Evolutionary conservation across 2,113 vertebrate genomes (phyloP).

Genomic region (Orcinus orca): DNA sequence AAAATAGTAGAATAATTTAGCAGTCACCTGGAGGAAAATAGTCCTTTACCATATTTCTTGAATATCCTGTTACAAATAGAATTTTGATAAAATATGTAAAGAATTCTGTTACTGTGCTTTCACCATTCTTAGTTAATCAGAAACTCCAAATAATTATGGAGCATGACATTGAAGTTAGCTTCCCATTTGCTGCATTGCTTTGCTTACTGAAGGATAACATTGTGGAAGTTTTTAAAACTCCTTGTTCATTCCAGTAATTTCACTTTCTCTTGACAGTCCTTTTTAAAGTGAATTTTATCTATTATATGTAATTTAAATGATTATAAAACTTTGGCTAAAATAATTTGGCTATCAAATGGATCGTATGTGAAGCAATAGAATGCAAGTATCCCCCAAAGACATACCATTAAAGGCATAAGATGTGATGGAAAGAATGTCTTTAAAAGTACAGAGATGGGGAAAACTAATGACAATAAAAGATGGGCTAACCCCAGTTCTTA

Average conservation of each 20-base stretch:
- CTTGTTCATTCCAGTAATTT: neutral
- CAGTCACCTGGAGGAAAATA: neutral
- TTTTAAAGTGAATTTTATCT: neutral
- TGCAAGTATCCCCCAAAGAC: neutral
- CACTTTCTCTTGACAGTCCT: neutral
- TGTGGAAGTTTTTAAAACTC: neutral
- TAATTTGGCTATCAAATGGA: neutral
- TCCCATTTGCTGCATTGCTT: neutral
- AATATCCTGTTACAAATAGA: neutral
- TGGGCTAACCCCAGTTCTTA: neutral
- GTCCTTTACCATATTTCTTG: neutral
- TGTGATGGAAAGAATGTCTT: neutral
- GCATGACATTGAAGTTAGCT: conserved; percentile 17
- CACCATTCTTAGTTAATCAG: neutral
- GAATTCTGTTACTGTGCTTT: neutral
- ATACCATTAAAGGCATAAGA: neutral
- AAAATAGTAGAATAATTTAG: neutral
- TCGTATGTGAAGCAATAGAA: neutral
- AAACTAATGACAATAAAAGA: neutral
- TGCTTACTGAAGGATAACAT: conserved; percentile 3
- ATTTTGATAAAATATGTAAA: neutral
- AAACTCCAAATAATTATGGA: conserved; percentile 11
- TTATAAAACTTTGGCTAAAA: neutral
- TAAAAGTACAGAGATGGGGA: neutral
- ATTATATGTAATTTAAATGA: neutral